Evolutionary conservation across 2,888 invertebrate species (phyloP).

Genomic region (Halictus ligatus): DNA sequence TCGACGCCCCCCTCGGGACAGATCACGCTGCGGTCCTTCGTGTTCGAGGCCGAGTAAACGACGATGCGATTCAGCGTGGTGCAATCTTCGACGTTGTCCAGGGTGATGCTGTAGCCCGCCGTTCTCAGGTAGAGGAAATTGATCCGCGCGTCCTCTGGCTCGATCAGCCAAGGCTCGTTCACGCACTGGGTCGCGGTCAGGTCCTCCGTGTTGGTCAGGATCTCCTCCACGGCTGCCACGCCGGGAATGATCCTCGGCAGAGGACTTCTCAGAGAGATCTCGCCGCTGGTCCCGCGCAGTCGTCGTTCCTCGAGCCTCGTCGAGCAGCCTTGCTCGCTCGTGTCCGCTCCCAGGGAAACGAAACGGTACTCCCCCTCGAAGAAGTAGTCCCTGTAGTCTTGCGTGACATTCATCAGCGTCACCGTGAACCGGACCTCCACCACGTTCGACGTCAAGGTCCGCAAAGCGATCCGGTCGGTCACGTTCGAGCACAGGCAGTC

Average conservation of each 20-base stretch:
- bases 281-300: conserved; percentile 90
- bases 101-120: conserved; percentile 87
- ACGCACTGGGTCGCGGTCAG: conserved; percentile 86
- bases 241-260: conserved; percentile 80
- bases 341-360: conserved; percentile 76
- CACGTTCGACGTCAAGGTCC: conserved; percentile 89
- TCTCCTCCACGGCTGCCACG: conserved; percentile 74
- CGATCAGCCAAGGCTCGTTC: conserved; percentile 92
- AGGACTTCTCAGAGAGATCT: conserved; percentile 89
- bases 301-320: conserved; percentile 88
- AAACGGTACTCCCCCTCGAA: conserved; percentile 91
- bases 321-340: conserved; percentile 86
- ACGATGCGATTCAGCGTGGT: conserved; percentile 90
- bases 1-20: conserved; percentile 86
- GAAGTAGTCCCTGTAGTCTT: conserved; percentile 92
- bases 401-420: conserved; percentile 92
- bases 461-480: conserved; percentile 88
- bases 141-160: conserved; percentile 89
- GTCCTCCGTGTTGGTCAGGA: conserved; percentile 77
- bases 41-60: conserved; percentile 89
- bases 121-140: conserved; percentile 90
- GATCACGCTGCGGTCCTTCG: conserved; percentile 87
- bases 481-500: conserved; percentile 91
- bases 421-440: conserved; percentile 91
- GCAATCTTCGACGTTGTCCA: conserved; percentile 85